These are phyloP conservation scores for Oreotragus oreotragus DNA, from an alignment of 2,113 vertebrate species.

Conservation along the genomic window DNA sequence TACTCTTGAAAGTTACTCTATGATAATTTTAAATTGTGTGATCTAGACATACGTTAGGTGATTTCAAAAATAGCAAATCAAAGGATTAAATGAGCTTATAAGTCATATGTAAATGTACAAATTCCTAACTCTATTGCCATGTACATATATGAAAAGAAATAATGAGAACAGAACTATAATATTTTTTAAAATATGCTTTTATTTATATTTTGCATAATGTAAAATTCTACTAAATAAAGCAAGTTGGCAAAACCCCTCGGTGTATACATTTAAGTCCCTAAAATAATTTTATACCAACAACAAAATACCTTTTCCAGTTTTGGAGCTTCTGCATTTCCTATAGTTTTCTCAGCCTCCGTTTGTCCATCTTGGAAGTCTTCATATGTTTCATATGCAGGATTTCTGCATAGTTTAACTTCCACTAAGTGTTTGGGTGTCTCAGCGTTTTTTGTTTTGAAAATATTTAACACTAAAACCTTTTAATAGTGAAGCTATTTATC, in stretches of 20 bases:
- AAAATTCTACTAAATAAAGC: conserved; percentile 81
- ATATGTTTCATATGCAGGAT: conserved; percentile 37
- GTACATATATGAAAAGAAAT: conserved; percentile 85
- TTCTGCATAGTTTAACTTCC: conserved; percentile 62
- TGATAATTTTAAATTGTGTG: conserved; percentile 61
- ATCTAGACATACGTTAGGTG: conserved; percentile 70
- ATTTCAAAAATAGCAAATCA: conserved; percentile 69
- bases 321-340: conserved; percentile 74
- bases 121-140: conserved; percentile 79
- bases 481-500: conserved; percentile 70
- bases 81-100: conserved; percentile 73
- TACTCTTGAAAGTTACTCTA: conserved; percentile 70
- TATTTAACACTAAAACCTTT: conserved; percentile 70
- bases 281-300: conserved; percentile 76
- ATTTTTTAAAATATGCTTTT: conserved; percentile 83
- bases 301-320: conserved; percentile 66
- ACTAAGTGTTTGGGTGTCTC: conserved; percentile 36
- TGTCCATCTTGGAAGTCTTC: conserved; percentile 53
- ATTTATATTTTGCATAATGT: conserved; percentile 85
- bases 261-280: conserved; percentile 75
- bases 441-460: conserved; percentile 53
- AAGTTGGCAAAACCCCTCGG: conserved; percentile 73
- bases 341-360: conserved; percentile 64
- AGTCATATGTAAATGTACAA: conserved; percentile 78
- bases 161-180: conserved; percentile 80